phyloP scores from a whole-genome alignment of 2,888 invertebrate species.

The Carpatolechia fugitivella region DNA sequence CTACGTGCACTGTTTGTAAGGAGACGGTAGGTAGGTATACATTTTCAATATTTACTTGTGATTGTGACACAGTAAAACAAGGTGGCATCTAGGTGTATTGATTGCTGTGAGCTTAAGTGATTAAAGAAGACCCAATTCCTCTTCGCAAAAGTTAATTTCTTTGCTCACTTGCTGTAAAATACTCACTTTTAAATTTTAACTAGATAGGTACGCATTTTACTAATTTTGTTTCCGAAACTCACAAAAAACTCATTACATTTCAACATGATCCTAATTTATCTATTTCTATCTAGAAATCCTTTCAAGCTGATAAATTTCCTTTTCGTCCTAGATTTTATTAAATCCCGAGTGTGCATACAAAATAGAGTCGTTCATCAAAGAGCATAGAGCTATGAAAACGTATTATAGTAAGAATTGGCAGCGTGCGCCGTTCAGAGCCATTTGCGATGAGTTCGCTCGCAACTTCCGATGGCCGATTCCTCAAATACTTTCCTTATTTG shows the following conservation, averaged over 20 bases:
- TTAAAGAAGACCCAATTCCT: too few relatives aligned
- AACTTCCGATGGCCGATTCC: conserved; percentile 56
- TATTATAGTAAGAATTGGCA: conserved; percentile 44
- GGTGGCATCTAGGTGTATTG: conserved; percentile 61
- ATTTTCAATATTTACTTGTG: conserved; percentile 61
- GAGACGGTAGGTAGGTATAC: conserved; percentile 55
- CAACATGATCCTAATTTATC: not conserved
- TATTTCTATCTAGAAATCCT: not conserved
- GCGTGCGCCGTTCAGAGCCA: conserved; percentile 48
- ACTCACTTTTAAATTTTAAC: not conserved
- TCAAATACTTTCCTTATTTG: conserved; percentile 53
- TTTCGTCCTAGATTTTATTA: conserved; percentile 1
- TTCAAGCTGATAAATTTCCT: not conserved
- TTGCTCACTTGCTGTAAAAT: not conserved
- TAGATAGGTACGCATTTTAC: not conserved
- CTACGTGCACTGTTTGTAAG: conserved; percentile 48
- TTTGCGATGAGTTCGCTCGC: conserved; percentile 51
- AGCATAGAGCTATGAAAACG: conserved; percentile 22
- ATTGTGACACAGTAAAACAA: conserved; percentile 58
- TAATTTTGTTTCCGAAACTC: too few relatives aligned
- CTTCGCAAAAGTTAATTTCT: conserved; percentile 47
- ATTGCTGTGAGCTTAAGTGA: too few relatives aligned
- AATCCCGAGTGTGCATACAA: conserved; percentile 13
- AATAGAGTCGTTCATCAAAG: conserved; percentile 22
- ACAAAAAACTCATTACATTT: too few relatives aligned